phyloP scores from a whole-genome alignment of 2,113 vertebrate genomes.

The Euleptes europaea region DNA sequence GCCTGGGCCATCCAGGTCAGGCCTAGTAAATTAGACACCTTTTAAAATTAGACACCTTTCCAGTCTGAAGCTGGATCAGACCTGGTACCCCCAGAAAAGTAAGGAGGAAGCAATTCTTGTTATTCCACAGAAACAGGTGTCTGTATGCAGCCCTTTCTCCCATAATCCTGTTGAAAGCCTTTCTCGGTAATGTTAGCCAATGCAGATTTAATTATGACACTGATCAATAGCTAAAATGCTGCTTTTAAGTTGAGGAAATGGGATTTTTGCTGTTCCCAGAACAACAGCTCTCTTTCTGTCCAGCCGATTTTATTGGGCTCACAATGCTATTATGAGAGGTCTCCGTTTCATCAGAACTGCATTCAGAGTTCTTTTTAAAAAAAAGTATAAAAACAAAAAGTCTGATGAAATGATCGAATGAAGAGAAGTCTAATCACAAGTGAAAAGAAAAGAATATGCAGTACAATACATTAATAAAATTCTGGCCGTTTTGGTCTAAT shows the following conservation, averaged over 20 bases:
- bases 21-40: too few species aligned
- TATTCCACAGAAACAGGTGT: background rate
- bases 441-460: background rate
- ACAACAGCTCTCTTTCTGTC: background rate
- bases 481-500: background rate
- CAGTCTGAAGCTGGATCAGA: background rate
- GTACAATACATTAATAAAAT: background rate
- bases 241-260: background rate
- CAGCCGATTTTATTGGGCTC: background rate
- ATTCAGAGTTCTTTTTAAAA: background rate
- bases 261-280: background rate
- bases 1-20: too few species aligned
- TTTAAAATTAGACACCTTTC: too few species aligned
- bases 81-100: background rate
- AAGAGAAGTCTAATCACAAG: background rate
- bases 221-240: background rate
- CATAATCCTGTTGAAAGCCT: background rate
- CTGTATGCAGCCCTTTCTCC: background rate
- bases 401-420: background rate
- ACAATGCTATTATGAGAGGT: background rate
- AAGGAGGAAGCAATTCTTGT: background rate
- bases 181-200: background rate
- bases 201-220: background rate
- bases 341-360: background rate
- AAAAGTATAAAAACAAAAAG: background rate